Evolutionary conservation across 1,140 invertebrate species (phyloP), one percentile per base, ranked within the genome.

Genomic region (Apocrypta bakeri): DNA sequence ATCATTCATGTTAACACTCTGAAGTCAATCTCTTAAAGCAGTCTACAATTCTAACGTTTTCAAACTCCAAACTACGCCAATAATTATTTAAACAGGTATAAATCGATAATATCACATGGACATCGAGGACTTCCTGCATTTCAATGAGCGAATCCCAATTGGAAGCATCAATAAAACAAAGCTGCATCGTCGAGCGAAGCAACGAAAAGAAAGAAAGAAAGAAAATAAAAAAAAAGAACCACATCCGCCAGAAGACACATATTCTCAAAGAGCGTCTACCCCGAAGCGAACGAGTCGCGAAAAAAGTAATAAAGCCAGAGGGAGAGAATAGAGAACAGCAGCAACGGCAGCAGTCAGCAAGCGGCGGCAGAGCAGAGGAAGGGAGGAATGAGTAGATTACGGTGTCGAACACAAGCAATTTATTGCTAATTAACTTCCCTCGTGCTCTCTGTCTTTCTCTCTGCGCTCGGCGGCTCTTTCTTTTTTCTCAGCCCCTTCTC

Each of bases 401-500:
- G 81, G 68, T 79, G 74, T 86, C 83, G 84, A 84, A 73, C 83
- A 83, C 48, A 83, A 86, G 83, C 86, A 87, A 87, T 85, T 87
- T 85, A 85, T 84, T 82, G 86, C 83, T 87, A 87, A 87, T 86
- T 85, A 87, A 87, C 84, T 87, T 84, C 83, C 81, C 71, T 83
- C 71, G 82, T 83, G 75, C 37, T 17, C 48, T 24, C 56, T 73
- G 25, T 72, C 56, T 56, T 17, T 63, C 75, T 17, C 68, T 17
- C 63, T 66, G 25, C 9, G 63, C 63, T 17, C 31, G 21, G 17
- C 40, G n/a, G 63, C 72, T 61, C 48, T 82, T 37, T 33, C 48
- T 25, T 56, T 29, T 64, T 29, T 63, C 73, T 56, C 31, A 24
- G 31, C 56, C 63, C 56, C 71, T 76, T 29, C 27, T 33, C 29